These are phyloP conservation scores for Idaea dimidiata DNA, from an alignment of 2,888 invertebrate species.

Conservation along the genomic window DNA sequence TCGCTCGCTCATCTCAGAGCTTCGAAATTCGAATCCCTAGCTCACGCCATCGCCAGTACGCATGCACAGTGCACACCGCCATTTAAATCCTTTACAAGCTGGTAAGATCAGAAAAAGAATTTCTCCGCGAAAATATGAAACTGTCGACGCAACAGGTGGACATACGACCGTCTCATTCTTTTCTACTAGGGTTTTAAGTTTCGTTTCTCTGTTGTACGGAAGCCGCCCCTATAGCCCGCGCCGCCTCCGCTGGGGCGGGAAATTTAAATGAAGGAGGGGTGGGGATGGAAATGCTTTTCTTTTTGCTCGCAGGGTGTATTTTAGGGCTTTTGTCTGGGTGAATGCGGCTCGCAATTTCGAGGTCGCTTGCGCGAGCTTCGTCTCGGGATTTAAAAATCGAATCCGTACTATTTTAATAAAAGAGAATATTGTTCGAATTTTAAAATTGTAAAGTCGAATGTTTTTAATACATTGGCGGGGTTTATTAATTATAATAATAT, in stretches of 20 bases:
- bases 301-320: slow-evolving; percentile 77
- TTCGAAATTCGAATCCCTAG: slow-evolving; percentile 59
- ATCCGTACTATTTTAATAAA: slow-evolving; percentile 30
- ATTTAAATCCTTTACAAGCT: slow-evolving; percentile 69
- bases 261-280: slow-evolving; percentile 77
- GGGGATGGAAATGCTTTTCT: slow-evolving; percentile 77
- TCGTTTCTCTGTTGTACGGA: slow-evolving; percentile 70
- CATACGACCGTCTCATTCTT: slow-evolving; percentile 78
- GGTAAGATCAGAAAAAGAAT: slow-evolving; percentile 74
- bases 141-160: slow-evolving; percentile 76
- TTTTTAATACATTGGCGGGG: too few relatives aligned
- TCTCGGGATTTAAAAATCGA: slow-evolving; percentile 68
- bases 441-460: slow-evolving; percentile 27
- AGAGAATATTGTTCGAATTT: slow-evolving; percentile 10
- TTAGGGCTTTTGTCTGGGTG: slow-evolving; percentile 80
- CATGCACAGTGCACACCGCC: slow-evolving; percentile 60
- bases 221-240: slow-evolving; percentile 79
- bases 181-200: slow-evolving; percentile 69
- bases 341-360: slow-evolving; percentile 79
- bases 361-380: slow-evolving; percentile 71
- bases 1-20: slow-evolving; percentile 10
- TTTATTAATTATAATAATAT: too few relatives aligned
- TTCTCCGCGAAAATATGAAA: slow-evolving; percentile 71
- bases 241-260: slow-evolving; percentile 69
- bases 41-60: slow-evolving; percentile 64